phyloP scores from a whole-genome alignment of 2,888 invertebrate species.

The Emesis furor region DNA sequence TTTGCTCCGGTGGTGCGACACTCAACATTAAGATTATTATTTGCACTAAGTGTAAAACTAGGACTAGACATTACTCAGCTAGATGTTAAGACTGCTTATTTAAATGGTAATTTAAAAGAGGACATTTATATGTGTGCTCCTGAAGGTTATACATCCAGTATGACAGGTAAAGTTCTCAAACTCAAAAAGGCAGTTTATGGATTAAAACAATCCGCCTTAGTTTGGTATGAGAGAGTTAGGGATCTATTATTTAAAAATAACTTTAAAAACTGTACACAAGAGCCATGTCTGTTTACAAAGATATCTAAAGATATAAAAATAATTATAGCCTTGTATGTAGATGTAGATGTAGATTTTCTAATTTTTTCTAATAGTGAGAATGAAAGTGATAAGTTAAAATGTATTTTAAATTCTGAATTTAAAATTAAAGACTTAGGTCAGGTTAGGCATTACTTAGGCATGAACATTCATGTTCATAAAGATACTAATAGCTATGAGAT shows the following conservation, averaged over 20 bases:
- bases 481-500: background rate
- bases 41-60: constrained; percentile 21
- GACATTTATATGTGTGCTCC: constrained; percentile 27
- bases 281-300: background rate
- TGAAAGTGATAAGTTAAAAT: constrained; percentile 3
- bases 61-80: constrained; percentile 10
- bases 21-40: constrained; percentile 27
- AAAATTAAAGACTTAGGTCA: constrained; percentile 11
- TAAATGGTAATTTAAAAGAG: constrained; percentile 37
- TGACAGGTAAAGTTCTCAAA: constrained; percentile 9
- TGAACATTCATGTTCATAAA: background rate
- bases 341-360: too few species aligned
- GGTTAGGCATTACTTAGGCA: background rate
- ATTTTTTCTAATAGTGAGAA: constrained; percentile 7
- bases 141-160: constrained; percentile 25
- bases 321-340: background rate
- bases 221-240: constrained; percentile 25
- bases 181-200: constrained; percentile 25
- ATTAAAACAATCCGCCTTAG: constrained; percentile 33
- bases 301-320: background rate
- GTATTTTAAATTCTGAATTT: constrained; percentile 20
- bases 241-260: constrained; percentile 34
- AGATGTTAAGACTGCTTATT: constrained; percentile 40
- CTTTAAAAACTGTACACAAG: constrained; percentile 15
- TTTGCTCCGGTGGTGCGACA: constrained; percentile 35